Evolutionary conservation across 2,113 vertebrate genomes (phyloP), one percentile per base, ranked within the genome.

Genomic region (Sakesphorus luctuosus): DNA sequence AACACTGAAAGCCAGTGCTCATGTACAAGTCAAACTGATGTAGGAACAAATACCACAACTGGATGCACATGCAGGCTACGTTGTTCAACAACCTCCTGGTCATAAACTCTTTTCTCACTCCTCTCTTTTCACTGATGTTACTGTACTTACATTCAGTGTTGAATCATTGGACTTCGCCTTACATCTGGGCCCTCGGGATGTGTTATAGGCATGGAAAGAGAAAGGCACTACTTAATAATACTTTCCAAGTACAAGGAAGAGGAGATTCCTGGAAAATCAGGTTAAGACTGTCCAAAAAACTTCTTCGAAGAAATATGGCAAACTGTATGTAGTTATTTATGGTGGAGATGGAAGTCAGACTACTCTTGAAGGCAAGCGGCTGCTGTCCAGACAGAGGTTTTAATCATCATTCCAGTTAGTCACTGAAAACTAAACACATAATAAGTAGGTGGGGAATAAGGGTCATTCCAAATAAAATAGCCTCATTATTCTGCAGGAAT

Each of bases 261-360:
- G 36, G 31, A 93, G 82, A 95, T 97, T 97, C 96, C 95, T 97
- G 95, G 96, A 96, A 97, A 97, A 95, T 52, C 93, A 95, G 67
- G 76, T 89, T 83, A 78, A 89, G 65, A 55, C 58, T 1, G 15
- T 97, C 94, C 92, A 94, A 94, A 96, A 94, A 88, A 58, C 47
- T 89, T 93, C 73, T 89, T 96, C 89, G 82, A 96, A 92, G 94
- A 96, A 96, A 89, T 25, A 68, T 61, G 90, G 81, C 84, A 93
- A 93, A 94, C 28, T 31, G 65, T 69, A 82, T 76, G 55, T 35
- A 88, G 89, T 90, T 95, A 94, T 91, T 96, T 95, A 89, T 61
- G 75, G 79, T 81, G 88, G 82, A 90, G 76, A 53, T 82, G 87
- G 76, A 93, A 93, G 87, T 75, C 61, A 84, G 83, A 84, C 80